Evolutionary conservation across 2,888 invertebrate species (phyloP).

Genomic region (Sesia apiformis): DNA sequence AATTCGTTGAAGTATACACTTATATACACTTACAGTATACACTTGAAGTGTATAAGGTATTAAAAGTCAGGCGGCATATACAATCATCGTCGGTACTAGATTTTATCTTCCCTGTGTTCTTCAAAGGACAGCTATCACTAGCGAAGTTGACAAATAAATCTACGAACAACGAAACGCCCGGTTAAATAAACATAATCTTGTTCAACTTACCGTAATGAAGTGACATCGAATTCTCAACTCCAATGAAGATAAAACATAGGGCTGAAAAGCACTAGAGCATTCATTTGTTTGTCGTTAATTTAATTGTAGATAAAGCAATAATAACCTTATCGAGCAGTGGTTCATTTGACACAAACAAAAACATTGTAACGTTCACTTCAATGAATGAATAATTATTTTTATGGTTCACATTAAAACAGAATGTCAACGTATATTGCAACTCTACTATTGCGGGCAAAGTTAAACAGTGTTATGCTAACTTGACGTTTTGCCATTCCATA

Average conservation of each 20-base stretch:
- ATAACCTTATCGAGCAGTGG: neutral
- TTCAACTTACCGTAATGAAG: slow-evolving; percentile 11
- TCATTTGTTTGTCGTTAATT: slow-evolving; percentile 10
- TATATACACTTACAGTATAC: too few relatives aligned
- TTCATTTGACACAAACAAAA: neutral
- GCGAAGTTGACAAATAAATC: slow-evolving; percentile 17
- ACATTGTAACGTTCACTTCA: neutral
- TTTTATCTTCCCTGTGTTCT: neutral
- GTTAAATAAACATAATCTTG: slow-evolving; percentile 25
- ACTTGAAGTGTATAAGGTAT: too few relatives aligned
- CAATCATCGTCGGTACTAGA: too few relatives aligned
- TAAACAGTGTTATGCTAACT: slow-evolving; percentile 54
- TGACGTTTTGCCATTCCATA: slow-evolving; percentile 51
- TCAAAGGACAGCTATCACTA: slow-evolving; percentile 5
- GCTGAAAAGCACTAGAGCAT: slow-evolving; percentile 14
- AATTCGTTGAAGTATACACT: too few relatives aligned
- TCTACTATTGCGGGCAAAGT: slow-evolving; percentile 35
- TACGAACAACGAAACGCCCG: slow-evolving; percentile 12
- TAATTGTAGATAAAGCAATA: slow-evolving; percentile 14
- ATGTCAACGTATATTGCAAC: slow-evolving; percentile 16
- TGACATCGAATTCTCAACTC: slow-evolving; percentile 14
- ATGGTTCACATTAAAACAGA: neutral
- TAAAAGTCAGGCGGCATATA: too few relatives aligned
- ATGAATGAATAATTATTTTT: neutral
- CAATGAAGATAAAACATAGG: slow-evolving; percentile 26